These are phyloP conservation scores for Porites evermanni DNA, from an alignment of 92 coral and sea anemone genomes.

Conservation along the genomic window DNA sequence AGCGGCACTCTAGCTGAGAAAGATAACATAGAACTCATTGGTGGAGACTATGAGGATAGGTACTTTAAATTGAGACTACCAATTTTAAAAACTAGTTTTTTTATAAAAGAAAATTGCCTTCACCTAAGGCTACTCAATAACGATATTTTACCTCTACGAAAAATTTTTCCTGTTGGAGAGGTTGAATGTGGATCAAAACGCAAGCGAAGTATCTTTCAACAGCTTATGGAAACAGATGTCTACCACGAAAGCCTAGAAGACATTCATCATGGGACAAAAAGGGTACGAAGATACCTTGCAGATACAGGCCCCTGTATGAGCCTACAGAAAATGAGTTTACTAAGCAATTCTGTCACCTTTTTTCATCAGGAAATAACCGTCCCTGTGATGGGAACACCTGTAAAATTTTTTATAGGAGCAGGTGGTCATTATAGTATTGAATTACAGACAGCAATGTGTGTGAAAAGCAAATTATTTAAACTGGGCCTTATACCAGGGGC, in stretches of 20 bases:
- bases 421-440: constrained; percentile 73
- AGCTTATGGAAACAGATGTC: constrained; percentile 80
- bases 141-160: constrained; percentile 64
- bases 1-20: constrained; percentile 82
- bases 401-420: constrained; percentile 77
- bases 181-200: constrained; percentile 73
- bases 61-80: constrained; percentile 81
- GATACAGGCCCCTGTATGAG: constrained; percentile 23
- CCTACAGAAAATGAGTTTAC: too few species aligned
- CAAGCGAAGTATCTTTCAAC: constrained; percentile 64
- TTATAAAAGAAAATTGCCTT: constrained; percentile 80
- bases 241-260: constrained; percentile 79
- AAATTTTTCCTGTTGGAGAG: constrained; percentile 78
- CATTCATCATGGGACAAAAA: constrained; percentile 43
- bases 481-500: constrained; percentile 91
- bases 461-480: constrained; percentile 43
- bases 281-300: constrained; percentile 52
- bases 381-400: constrained; percentile 81
- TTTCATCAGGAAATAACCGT: constrained; percentile 38
- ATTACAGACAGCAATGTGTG: constrained; percentile 67
- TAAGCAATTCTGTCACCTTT: constrained; percentile 43
- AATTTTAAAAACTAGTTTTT: constrained; percentile 73
- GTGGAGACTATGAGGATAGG: constrained; percentile 90
- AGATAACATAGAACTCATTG: constrained; percentile 65
- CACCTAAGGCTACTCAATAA: constrained; percentile 63